Percentiles rank a stretch among this genome's conserved stretches.
Conservation (phyloP, 2,888 invertebrate genomes). For the Incurvaria masculella region DNA sequence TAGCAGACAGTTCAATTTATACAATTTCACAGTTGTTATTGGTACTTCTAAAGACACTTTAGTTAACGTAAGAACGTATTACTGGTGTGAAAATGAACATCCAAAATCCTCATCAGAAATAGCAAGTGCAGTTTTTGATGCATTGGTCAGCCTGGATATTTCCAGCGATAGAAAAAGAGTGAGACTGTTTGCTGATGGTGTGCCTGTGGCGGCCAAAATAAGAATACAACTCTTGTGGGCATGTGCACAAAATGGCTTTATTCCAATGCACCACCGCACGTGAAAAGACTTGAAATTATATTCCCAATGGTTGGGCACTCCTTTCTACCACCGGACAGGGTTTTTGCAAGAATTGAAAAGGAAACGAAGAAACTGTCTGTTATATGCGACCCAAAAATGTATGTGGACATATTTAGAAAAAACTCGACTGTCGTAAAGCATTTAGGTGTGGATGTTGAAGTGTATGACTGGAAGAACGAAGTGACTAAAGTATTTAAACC, state of each 20-base stretch:
- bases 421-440: not conserved
- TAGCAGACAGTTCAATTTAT: constrained; percentile 19
- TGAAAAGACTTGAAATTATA: constrained; percentile 13
- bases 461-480: constrained; percentile 6
- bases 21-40: constrained; percentile 22
- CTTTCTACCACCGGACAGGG: constrained; percentile 14
- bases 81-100: constrained; percentile 10
- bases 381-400: not conserved
- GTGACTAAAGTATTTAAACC: constrained; percentile 3
- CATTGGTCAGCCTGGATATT: constrained; percentile 6
- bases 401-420: constrained; percentile 11
- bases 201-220: constrained; percentile 17
- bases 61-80: constrained; percentile 15
- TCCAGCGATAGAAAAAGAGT: constrained; percentile 1
- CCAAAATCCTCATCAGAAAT: constrained; percentile 14
- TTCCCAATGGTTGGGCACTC: constrained; percentile 19
- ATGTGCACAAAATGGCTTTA: constrained; percentile 15
- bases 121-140: constrained; percentile 13
- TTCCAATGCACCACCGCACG: constrained; percentile 3
- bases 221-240: constrained; percentile 17
- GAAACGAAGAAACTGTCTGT: not conserved
- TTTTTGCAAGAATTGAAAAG: no score
- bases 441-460: constrained; percentile 2
- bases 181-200: constrained; percentile 6
- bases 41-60: constrained; percentile 17